Conservation (phyloP, 2,113 vertebrate species). For the Aphyosemion australe region DNA sequence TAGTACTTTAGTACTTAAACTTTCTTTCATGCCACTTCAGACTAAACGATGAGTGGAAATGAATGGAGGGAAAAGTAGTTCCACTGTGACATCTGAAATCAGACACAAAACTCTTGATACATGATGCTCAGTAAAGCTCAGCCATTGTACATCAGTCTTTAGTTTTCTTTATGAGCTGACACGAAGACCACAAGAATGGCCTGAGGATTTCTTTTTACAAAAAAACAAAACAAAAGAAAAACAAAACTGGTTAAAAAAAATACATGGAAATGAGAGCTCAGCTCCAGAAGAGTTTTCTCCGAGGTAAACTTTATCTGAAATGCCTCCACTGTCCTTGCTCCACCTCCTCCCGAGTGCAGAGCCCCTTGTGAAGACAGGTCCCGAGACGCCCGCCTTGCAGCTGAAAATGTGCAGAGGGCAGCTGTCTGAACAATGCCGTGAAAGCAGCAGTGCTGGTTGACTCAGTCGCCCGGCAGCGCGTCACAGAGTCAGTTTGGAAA, state of each 20-base stretch:
- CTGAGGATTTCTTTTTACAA: conserved; percentile 31
- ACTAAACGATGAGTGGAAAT: conserved; percentile 53
- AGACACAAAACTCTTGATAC: conserved; percentile 46
- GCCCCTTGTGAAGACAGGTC: conserved; percentile 24
- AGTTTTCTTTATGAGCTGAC: conserved; percentile 68
- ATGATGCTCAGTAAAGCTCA: conserved; percentile 51
- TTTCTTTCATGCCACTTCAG: conserved; percentile 63
- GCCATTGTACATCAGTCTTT: conserved; percentile 26
- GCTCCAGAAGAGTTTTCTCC: conserved; percentile 70
- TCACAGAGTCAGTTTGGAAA: conserved; percentile 78
- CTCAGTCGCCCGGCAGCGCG: conserved; percentile 18
- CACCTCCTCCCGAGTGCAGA: conserved; percentile 39
- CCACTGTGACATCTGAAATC: conserved; percentile 41
- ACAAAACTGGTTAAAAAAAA: conserved; percentile 57
- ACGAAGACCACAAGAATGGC: conserved; percentile 48
- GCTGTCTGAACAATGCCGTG: conserved; percentile 31
- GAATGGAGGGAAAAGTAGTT: conserved; percentile 27
- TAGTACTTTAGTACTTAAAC: conserved; percentile 43
- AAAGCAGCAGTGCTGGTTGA: conserved; percentile 52
- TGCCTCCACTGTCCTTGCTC: conserved; percentile 49
- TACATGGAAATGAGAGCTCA: conserved; percentile 77
- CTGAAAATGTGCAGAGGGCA: conserved; percentile 19
- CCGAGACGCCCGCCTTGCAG: conserved; percentile 31
- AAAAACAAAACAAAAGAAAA: conserved; percentile 56
- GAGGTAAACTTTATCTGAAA: conserved; percentile 73